These are phyloP conservation scores for Stratiolaelaps scimitus DNA, from an alignment of 1,140 invertebrate genomes.

Conservation along the genomic window DNA sequence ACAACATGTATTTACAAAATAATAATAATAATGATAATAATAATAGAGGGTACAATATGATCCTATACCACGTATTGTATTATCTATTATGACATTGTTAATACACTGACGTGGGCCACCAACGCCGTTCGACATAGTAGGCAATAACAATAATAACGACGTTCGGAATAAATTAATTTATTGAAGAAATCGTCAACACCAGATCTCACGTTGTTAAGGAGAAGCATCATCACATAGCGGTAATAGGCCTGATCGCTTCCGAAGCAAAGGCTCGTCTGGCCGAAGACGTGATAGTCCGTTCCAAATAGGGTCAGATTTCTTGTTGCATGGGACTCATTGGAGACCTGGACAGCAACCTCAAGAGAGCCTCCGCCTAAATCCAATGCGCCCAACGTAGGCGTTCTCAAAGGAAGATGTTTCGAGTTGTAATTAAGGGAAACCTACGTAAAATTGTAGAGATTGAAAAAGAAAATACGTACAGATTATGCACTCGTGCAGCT, in stretches of 20 bases:
- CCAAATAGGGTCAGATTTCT: slow-evolving; percentile 42
- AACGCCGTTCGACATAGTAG: no score
- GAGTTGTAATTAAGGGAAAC: neutral
- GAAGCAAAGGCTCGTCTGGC: slow-evolving; percentile 46
- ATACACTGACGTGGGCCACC: no score
- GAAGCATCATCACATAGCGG: slow-evolving; percentile 33
- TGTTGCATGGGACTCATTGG: slow-evolving; percentile 30
- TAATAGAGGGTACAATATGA: no score
- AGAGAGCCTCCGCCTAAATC: slow-evolving; percentile 49
- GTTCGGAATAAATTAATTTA: neutral
- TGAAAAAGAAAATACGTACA: no score
- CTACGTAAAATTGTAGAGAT: no score
- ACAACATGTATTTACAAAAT: no score
- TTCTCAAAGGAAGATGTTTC: neutral
- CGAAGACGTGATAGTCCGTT: slow-evolving; percentile 41
- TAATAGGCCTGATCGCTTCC: slow-evolving; percentile 42
- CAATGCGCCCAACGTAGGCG: slow-evolving; percentile 41
- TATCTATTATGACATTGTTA: no score
- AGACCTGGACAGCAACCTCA: slow-evolving; percentile 44
- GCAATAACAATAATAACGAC: no score
- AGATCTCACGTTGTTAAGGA: neutral
- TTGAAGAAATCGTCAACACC: neutral
- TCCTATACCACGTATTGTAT: no score
- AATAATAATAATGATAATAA: no score
- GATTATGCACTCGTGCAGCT: no score